Evolutionary conservation across 2,113 vertebrate species (phyloP).

Genomic region (Gnathonemus echidnorhynchus): DNA sequence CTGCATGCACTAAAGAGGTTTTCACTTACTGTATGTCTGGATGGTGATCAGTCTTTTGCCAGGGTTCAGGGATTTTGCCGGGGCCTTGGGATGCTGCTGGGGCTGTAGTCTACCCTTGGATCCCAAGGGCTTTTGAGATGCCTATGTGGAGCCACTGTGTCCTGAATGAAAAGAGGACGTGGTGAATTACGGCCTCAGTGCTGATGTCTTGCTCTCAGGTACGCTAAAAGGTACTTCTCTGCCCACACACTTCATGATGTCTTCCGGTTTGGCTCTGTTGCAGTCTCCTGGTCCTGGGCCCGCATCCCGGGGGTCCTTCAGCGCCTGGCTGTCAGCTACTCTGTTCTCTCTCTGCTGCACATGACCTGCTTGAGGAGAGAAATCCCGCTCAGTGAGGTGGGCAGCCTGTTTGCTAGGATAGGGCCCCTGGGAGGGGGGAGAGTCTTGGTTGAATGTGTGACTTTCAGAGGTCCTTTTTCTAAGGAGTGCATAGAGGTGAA

Average conservation of each 20-base stretch:
- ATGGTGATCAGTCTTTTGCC: slow-evolving; percentile 63
- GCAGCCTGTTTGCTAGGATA: slow-evolving; percentile 24
- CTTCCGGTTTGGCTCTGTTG: slow-evolving; percentile 25
- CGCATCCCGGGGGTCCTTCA: slow-evolving; percentile 71
- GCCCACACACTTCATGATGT: neutral
- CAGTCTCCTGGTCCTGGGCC: slow-evolving; percentile 71
- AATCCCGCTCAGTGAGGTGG: slow-evolving; percentile 49
- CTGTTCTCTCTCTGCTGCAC: slow-evolving; percentile 65
- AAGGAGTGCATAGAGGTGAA: neutral
- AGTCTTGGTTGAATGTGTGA: neutral
- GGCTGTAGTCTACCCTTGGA: slow-evolving; percentile 9
- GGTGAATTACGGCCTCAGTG: neutral
- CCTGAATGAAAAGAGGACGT: neutral
- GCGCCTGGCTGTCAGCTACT: slow-evolving; percentile 69
- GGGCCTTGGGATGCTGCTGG: slow-evolving; percentile 39
- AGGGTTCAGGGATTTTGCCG: slow-evolving; percentile 17
- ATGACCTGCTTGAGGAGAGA: slow-evolving; percentile 53
- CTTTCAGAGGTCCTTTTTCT: neutral
- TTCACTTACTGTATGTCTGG: slow-evolving; percentile 73
- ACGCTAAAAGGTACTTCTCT: slow-evolving; percentile 11
- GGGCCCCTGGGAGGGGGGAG: neutral
- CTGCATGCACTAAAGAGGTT: slow-evolving; percentile 59
- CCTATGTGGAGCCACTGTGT: neutral
- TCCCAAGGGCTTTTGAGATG: slow-evolving; percentile 15
- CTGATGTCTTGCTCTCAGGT: neutral